phyloP scores from a whole-genome alignment of 1,140 invertebrate species.

The Pogonus chalceus region DNA sequence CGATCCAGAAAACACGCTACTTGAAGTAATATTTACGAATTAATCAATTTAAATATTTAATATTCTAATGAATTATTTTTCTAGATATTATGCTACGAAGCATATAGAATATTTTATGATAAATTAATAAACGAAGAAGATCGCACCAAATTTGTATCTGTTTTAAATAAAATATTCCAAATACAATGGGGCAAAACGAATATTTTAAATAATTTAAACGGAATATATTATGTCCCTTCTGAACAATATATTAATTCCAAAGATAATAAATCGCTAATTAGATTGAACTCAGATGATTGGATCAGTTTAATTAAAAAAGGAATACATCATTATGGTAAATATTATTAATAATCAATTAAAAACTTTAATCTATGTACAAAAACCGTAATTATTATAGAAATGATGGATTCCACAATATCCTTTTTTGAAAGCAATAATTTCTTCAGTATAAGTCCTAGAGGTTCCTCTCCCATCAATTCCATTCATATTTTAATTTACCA shows the following conservation, averaged over 20 bases:
- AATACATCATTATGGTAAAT: slow-evolving; percentile 57
- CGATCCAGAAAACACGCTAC: slow-evolving; percentile 14
- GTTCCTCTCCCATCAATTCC: too few relatives aligned
- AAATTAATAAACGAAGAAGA: slow-evolving; percentile 59
- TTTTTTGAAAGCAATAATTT: too few relatives aligned
- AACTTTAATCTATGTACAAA: too few relatives aligned
- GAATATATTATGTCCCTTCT: slow-evolving; percentile 23
- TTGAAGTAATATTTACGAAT: slow-evolving; percentile 15
- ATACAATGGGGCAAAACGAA: slow-evolving; percentile 42
- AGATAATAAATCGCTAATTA: slow-evolving; percentile 13
- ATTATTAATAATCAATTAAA: too few relatives aligned
- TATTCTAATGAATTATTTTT: slow-evolving; percentile 23
- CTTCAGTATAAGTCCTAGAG: too few relatives aligned
- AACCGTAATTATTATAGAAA: too few relatives aligned
- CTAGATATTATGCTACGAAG: slow-evolving; percentile 64
- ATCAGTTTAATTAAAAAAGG: slow-evolving; percentile 50
- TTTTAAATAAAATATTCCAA: slow-evolving; percentile 42
- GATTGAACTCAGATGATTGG: slow-evolving; percentile 44
- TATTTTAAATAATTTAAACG: slow-evolving; percentile 16
- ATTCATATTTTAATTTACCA: too few relatives aligned
- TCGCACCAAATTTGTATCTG: slow-evolving; percentile 52
- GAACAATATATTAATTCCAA: slow-evolving; percentile 10
- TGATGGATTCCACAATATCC: too few relatives aligned
- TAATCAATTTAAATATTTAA: slow-evolving; percentile 3
- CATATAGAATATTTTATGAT: slow-evolving; percentile 65